These are phyloP conservation scores for Machaerirhynchus nigripectus DNA, from an alignment of 2,113 vertebrate genomes.

Conservation along the genomic window DNA sequence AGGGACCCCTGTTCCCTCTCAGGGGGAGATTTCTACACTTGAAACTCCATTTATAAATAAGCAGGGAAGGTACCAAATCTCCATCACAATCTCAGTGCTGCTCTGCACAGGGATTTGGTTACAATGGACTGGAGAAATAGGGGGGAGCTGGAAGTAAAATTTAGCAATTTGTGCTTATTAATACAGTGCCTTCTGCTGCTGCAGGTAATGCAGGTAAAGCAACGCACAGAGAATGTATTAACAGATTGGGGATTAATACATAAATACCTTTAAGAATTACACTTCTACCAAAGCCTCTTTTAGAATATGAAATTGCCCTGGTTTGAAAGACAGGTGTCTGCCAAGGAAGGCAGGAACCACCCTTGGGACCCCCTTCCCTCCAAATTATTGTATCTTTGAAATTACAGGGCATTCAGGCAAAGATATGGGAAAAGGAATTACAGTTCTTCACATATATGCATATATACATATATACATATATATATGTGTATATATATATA, in stretches of 20 bases:
- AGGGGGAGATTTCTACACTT: not conserved
- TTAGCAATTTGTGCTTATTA: not conserved
- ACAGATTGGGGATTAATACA: not conserved
- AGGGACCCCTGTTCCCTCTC: not conserved
- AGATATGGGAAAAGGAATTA: not conserved
- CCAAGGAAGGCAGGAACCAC: not conserved
- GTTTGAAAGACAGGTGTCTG: not conserved
- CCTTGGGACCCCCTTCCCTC: not conserved
- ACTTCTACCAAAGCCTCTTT: not conserved
- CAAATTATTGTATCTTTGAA: not conserved
- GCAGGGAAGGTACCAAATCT: not conserved
- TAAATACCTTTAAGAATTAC: not conserved
- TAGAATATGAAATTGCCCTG: not conserved
- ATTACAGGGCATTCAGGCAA: not conserved
- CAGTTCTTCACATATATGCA: not conserved
- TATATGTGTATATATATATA: no score
- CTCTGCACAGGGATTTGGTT: not conserved
- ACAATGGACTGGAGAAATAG: not conserved
- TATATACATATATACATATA: no score
- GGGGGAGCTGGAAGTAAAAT: rapidly evolving
- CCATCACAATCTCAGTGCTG: not conserved
- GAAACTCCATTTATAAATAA: not conserved
- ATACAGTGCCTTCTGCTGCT: not conserved
- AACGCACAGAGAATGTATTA: not conserved
- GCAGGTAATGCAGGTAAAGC: not conserved